These are phyloP conservation scores for Coelogynopora nodosa DNA, from an alignment of 2,888 invertebrate species.

Conservation along the genomic window DNA sequence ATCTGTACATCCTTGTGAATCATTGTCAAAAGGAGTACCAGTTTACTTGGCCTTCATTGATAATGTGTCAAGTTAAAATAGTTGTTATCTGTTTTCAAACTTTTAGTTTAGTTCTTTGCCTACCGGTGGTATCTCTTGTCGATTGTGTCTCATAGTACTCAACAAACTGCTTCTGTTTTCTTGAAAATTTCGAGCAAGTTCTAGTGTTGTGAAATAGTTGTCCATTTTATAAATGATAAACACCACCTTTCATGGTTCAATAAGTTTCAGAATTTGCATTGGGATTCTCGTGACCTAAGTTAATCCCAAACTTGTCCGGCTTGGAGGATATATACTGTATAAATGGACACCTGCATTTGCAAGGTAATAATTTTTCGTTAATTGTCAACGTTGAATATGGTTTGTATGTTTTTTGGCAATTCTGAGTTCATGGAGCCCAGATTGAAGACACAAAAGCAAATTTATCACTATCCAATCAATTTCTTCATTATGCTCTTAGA, in stretches of 20 bases:
- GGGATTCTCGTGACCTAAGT: background rate
- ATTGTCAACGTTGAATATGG: background rate
- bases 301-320: conserved; percentile 1
- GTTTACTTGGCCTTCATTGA: background rate
- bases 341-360: background rate
- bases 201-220: background rate
- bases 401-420: background rate
- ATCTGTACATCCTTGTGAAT: background rate
- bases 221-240: background rate
- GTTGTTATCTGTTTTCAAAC: background rate
- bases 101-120: background rate
- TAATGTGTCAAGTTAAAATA: background rate
- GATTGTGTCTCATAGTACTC: background rate
- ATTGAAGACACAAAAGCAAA: background rate
- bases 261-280: background rate
- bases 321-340: too few relatives aligned
- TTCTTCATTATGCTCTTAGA: background rate
- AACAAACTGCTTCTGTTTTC: background rate
- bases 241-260: background rate
- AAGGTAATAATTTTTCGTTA: background rate
- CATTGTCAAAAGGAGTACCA: background rate
- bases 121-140: background rate
- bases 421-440: background rate
- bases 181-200: background rate
- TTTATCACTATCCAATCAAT: background rate